Evolutionary conservation across 2,797 vertebrate genomes (phyloP).

Genomic region (Eulemur rubriventer): DNA sequence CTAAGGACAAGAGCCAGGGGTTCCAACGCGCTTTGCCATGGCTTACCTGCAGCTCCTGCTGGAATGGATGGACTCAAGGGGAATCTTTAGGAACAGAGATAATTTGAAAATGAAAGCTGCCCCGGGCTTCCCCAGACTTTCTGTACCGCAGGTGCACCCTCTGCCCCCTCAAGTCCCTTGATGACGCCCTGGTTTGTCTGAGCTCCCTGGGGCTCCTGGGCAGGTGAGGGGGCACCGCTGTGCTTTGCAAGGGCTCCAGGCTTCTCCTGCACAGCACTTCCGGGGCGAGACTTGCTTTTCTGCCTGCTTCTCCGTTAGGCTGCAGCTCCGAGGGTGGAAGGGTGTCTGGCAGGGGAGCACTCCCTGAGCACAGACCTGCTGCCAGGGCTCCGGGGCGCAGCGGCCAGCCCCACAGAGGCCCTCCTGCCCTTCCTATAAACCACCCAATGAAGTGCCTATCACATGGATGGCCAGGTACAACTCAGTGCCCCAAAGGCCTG

Average conservation of each 20-base stretch:
- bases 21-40: neutral
- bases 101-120: neutral
- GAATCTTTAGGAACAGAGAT: neutral
- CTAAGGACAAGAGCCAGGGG: neutral
- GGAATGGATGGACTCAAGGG: neutral
- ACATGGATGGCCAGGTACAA: fast-evolving
- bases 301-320: neutral
- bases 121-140: neutral
- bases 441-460: fast-evolving
- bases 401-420: no score
- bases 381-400: neutral
- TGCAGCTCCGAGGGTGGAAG: neutral
- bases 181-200: neutral
- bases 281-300: neutral
- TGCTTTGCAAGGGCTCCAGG: no score
- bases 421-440: neutral
- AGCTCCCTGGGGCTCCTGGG: neutral
- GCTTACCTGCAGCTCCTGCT: neutral
- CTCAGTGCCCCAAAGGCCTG: neutral
- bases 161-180: fast-evolving
- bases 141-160: fast-evolving
- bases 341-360: neutral
- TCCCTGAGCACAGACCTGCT: neutral
- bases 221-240: fast-evolving
- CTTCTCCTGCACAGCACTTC: fast-evolving